phyloP scores from a whole-genome alignment of 2,797 vertebrate species.

The Ptychadena robeensis region DNA sequence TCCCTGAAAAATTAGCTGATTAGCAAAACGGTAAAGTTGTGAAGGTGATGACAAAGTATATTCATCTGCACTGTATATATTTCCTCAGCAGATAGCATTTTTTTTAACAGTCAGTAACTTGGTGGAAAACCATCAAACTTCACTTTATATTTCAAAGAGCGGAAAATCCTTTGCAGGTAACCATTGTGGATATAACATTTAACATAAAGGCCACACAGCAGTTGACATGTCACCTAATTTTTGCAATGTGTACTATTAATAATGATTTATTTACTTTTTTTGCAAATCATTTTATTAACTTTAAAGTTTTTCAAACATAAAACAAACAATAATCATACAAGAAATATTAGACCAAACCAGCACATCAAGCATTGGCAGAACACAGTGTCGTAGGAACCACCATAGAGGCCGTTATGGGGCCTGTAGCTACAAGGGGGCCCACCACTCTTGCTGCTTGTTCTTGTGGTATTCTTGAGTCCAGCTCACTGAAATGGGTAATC shows the following conservation, averaged over 20 bases:
- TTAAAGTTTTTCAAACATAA: too few relatives aligned
- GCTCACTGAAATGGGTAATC: too few relatives aligned
- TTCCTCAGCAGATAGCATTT: slow-evolving; percentile 64
- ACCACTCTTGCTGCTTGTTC: too few relatives aligned
- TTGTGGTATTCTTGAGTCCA: too few relatives aligned
- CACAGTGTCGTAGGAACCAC: too few relatives aligned
- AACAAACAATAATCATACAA: too few relatives aligned
- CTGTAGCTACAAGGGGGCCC: too few relatives aligned
- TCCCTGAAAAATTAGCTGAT: slow-evolving; percentile 60
- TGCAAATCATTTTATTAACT: too few relatives aligned
- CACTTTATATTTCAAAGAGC: neutral
- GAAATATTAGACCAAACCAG: too few relatives aligned
- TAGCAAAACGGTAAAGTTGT: slow-evolving; percentile 22
- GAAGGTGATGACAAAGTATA: slow-evolving; percentile 63
- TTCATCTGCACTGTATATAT: slow-evolving; percentile 53
- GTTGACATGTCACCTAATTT: neutral
- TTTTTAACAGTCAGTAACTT: slow-evolving; percentile 11
- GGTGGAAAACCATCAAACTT: neutral
- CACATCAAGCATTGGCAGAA: too few relatives aligned
- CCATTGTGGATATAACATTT: neutral
- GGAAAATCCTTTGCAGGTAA: neutral
- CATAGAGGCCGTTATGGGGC: too few relatives aligned
- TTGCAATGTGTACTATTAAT: neutral
- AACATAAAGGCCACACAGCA: neutral
- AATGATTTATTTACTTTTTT: neutral